Percentiles rank a stretch among this genome's conserved stretches.
Conservation (phyloP, 1,140 invertebrate species). For the Linepithema humile region DNA sequence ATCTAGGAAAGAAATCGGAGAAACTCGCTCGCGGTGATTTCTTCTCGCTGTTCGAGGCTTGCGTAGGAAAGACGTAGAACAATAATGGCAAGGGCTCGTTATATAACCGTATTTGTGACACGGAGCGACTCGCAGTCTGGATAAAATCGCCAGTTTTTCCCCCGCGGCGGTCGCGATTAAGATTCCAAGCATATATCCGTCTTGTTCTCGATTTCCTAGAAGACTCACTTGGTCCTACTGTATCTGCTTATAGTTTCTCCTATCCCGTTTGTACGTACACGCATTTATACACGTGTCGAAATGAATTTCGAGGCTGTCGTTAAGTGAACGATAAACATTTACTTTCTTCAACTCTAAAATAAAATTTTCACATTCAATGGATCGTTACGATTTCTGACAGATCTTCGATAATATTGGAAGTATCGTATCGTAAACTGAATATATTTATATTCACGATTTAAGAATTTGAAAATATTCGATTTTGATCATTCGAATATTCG, state of each 20-base stretch:
- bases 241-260: conserved; percentile 33
- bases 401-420: neutral
- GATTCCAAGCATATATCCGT: conserved; percentile 65
- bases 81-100: conserved; percentile 63
- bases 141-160: conserved; percentile 68
- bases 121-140: conserved; percentile 44
- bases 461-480: neutral
- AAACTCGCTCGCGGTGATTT: conserved; percentile 60
- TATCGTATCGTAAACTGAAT: no score
- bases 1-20: conserved; percentile 62
- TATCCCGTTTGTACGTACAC: neutral
- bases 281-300: neutral
- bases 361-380: neutral
- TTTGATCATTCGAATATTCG: neutral
- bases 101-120: conserved; percentile 66
- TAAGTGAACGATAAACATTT: neutral
- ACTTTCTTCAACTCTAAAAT: neutral
- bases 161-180: conserved; percentile 64
- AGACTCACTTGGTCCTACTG: conserved; percentile 56
- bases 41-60: conserved; percentile 25
- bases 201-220: conserved; percentile 67
- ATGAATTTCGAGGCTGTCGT: neutral
- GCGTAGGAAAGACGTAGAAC: conserved; percentile 49
- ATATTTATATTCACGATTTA: no score
- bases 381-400: neutral